Base-by-base conservation (phyloP, 2,797 vertebrate genomes). In the Thunnus albacares region DNA sequence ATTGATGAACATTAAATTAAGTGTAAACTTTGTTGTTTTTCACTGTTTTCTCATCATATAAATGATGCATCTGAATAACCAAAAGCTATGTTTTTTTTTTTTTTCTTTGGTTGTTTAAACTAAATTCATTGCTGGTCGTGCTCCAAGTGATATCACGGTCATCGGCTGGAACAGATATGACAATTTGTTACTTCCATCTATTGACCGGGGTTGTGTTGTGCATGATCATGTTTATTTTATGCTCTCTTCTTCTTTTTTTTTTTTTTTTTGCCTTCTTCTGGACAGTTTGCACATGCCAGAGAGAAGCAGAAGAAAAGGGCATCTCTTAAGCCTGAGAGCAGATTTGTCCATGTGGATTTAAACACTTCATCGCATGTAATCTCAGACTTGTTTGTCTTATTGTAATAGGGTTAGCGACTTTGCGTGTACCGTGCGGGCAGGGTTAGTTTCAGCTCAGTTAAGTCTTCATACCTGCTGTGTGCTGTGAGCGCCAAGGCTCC, bases 1-100 rank as follows among this genome's bases (percentile, higher is more conserved):
- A 94, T 90, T 90, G 71, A 93, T 93, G 82, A 94, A 81, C 82
- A 89, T 67, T 76, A 90, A 94, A 92, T 93, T 75, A 93, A 89
- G 90, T 89, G 74, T 92, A 58, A 81, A 74, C 64, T 41, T 71
- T 89, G 87, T 94, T 94, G 73, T 90, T 84, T 73, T 87, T 89
- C 14, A n/a, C 59, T n/a, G n/a, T 71, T 80, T 70, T 62, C 64
- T 83, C 45, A 14, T 77, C 56, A 6, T 70, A 22, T 59, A 62
- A 80, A 71, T 62, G 64, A 86, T 41, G 38, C 24, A 35, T 75
- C 61, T 26, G 9, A 71, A 70, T 73, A 33, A 76, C 61, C 75
- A 58, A 80, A 81, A 80, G 70, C 72, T 58, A 59, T 86, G 62
- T 55, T 24, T 55, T 6, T 49, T 47, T 47, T 47, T 59, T 66